Conservation (phyloP, 2,797 vertebrate genomes). For the Lepus townsendii region DNA sequence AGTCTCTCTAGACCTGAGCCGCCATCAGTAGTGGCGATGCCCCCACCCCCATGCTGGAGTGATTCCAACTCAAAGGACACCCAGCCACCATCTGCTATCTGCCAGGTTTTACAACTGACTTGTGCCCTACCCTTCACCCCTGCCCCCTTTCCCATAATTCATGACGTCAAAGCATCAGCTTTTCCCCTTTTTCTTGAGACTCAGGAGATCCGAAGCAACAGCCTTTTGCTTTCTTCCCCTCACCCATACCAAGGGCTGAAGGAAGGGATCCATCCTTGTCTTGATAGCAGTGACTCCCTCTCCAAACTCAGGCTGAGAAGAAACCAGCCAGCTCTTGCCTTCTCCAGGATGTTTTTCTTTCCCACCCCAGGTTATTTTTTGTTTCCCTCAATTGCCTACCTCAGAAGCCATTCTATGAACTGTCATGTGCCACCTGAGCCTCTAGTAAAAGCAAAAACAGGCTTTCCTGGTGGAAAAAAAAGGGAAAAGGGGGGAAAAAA, state of each 20-base stretch:
- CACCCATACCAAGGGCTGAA: slow-evolving; percentile 58
- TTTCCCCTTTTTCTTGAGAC: slow-evolving; percentile 51
- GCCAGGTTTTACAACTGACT: slow-evolving; percentile 81
- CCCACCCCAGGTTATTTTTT: slow-evolving; percentile 83
- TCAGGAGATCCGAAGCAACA: slow-evolving; percentile 38
- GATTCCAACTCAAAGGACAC: slow-evolving; percentile 79
- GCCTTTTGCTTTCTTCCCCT: slow-evolving; percentile 72
- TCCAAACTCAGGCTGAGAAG: slow-evolving; percentile 79
- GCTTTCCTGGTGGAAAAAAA: slow-evolving; percentile 72
- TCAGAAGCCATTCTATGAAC: slow-evolving; percentile 84
- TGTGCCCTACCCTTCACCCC: slow-evolving; percentile 56
- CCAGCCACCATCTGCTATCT: slow-evolving; percentile 80
- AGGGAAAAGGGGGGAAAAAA: too few relatives aligned
- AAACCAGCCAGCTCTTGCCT: slow-evolving; percentile 78
- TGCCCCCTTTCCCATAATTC: slow-evolving; percentile 51
- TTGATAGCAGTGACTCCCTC: slow-evolving; percentile 70
- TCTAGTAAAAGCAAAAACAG: slow-evolving; percentile 86
- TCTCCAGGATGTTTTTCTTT: slow-evolving; percentile 78
- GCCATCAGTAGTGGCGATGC: slow-evolving; percentile 83
- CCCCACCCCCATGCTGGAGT: slow-evolving; percentile 82
- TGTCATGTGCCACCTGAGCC: slow-evolving; percentile 85
- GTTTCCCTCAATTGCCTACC: slow-evolving; percentile 48
- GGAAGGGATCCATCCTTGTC: slow-evolving; percentile 65
- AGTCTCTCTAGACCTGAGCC: slow-evolving; percentile 79
- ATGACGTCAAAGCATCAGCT: slow-evolving; percentile 77